Base-by-base conservation (phyloP, 2,888 invertebrate species). In the Drosophila neonasuta region DNA sequence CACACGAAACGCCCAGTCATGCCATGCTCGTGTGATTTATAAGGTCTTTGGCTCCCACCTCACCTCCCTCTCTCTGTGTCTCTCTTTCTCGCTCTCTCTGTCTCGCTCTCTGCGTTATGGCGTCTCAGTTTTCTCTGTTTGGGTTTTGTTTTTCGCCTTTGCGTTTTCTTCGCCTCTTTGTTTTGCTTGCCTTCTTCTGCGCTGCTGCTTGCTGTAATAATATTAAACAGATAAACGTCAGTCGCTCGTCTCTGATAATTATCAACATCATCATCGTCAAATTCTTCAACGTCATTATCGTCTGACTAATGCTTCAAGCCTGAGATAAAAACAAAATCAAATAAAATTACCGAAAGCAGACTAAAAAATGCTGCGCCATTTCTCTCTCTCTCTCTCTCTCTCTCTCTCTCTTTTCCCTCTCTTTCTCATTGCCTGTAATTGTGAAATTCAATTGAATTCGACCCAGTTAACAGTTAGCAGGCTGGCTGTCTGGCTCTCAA, bases 21-120 rank as follows among this genome's bases (percentile, higher is more conserved):
- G 82, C 87, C 71, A 81, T 87, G 85, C 83, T 84, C 83, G 80
- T 83, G 87, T 83, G 87, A 83, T 83, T 87, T 83, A 81, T 87
- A 83, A 87, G 83, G 83, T 83, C 85, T 87, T 81, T 85, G 80
- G 74, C 87, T 75, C 77, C 63, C 69, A 50, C 57, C 64, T 20
- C 58, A 39, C 41, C 52, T 46, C 57, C 58, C 36, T 60, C 46
- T 59, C 24, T 67, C 66, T 63, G 32, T 45, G 42, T 55, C 48
- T 58, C 36, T 60, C 17, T 41, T 34, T 13, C 17, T 57, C 50
- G 34, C 58, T 13, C 13, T 62, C 39, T 46, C 58, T 29, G 4
- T 57, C 5, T 32, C 32, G 0, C 15, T 67, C 46, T 42, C 44
- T 39, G 29, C 39, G 46, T 57, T 52, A 45, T 60, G 36, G 61